Percentiles rank a stretch among this genome's conserved stretches.
Conservation (phyloP, 2,113 vertebrate genomes). For the Plectropomus leopardus region DNA sequence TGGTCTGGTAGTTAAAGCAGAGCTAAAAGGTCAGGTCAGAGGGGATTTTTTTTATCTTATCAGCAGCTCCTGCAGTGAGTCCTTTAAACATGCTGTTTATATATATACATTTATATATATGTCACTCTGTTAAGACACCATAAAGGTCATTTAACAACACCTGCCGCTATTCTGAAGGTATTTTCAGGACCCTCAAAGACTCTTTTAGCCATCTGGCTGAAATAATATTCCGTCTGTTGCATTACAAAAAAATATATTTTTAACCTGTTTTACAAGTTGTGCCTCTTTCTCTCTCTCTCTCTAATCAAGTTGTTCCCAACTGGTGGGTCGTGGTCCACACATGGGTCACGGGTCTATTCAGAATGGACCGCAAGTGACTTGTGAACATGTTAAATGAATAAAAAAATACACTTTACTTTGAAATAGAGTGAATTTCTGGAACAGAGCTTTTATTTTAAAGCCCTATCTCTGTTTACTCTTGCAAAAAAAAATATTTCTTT, state of each 20-base stretch:
- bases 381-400: too few relatives aligned
- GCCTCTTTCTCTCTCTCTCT: neutral
- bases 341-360: too few relatives aligned
- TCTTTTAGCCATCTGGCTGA: neutral
- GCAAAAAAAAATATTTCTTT: too few relatives aligned
- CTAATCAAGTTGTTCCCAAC: neutral
- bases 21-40: constrained; percentile 1
- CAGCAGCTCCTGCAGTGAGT: neutral
- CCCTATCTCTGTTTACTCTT: too few relatives aligned
- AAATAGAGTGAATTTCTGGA: too few relatives aligned
- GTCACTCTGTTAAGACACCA: neutral
- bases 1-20: neutral
- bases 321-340: too few relatives aligned
- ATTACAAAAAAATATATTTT: neutral
- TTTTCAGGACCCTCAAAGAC: neutral
- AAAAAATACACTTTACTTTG: too few relatives aligned
- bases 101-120: too few relatives aligned
- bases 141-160: neutral
- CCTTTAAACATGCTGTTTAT: neutral
- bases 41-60: constrained; percentile 11
- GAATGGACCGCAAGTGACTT: too few relatives aligned
- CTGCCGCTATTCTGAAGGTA: neutral
- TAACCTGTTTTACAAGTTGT: neutral
- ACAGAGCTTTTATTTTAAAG: too few relatives aligned
- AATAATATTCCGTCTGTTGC: neutral